These are phyloP conservation scores for Montipora foliosa DNA, from an alignment of 64 coral and sea anemone species.

Conservation along the genomic window DNA sequence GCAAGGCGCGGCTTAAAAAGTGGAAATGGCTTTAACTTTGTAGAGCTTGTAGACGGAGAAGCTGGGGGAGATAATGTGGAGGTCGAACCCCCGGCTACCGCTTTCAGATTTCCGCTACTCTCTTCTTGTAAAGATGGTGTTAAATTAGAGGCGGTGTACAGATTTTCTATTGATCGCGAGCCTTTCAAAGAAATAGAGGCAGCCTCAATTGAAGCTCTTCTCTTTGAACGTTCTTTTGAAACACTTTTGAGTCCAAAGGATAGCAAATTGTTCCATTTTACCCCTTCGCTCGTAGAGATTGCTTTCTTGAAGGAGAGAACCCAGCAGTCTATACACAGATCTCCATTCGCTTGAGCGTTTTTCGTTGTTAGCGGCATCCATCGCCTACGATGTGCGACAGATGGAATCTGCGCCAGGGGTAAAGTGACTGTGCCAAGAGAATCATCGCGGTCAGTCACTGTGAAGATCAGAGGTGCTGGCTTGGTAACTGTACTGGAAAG, in stretches of 20 bases:
- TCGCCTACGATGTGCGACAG: slow-evolving; percentile 90
- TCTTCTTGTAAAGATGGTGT: background rate
- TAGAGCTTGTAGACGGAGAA: background rate
- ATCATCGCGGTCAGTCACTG: slow-evolving; percentile 87
- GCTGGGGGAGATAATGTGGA: background rate
- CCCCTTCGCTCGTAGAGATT: background rate
- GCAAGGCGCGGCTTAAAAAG: slow-evolving; percentile 75
- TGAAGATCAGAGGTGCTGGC: slow-evolving; percentile 84
- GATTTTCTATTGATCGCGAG: slow-evolving; percentile 81
- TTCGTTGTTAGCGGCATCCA: slow-evolving; percentile 90
- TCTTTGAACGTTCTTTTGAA: slow-evolving; percentile 50
- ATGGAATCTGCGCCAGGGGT: slow-evolving; percentile 82
- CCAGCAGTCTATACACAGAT: slow-evolving; percentile 98
- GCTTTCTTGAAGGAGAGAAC: slow-evolving; percentile 78
- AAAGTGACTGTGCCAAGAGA: slow-evolving; percentile 73
- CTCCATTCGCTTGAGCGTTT: slow-evolving; percentile 74
- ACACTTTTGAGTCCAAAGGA: background rate
- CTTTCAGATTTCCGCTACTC: background rate
- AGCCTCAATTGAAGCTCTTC: slow-evolving; percentile 75
- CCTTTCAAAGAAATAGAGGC: slow-evolving; percentile 74
- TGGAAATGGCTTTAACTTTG: background rate
- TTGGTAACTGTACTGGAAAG: slow-evolving; percentile 68
- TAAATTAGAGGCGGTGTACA: slow-evolving; percentile 54
- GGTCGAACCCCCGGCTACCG: background rate
- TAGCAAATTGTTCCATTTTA: slow-evolving; percentile 37